Conservation (phyloP, 2,888 invertebrate genomes). For the Nomada fabriciana region DNA sequence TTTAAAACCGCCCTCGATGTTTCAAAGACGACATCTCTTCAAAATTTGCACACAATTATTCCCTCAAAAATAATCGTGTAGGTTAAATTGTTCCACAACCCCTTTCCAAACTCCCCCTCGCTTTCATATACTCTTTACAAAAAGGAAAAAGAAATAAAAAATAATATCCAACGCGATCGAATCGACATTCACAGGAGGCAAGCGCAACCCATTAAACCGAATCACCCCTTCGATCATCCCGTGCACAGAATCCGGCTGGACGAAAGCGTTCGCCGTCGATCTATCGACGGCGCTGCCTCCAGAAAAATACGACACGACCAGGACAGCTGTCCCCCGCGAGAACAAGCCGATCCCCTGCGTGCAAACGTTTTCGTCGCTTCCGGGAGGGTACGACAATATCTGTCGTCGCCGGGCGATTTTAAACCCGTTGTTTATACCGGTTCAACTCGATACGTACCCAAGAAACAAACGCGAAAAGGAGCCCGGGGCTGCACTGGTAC, state of each 20-base stretch:
- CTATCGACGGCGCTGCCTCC: not conserved
- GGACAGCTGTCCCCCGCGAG: slow-evolving; percentile 3
- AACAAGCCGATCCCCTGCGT: slow-evolving; percentile 13
- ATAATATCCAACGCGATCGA: not conserved
- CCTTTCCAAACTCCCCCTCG: not conserved
- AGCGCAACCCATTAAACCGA: slow-evolving; percentile 25
- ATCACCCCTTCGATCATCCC: slow-evolving; percentile 24
- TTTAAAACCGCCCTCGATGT: too few relatives aligned
- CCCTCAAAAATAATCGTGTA: too few relatives aligned
- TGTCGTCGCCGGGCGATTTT: slow-evolving; percentile 43
- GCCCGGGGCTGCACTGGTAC: slow-evolving; percentile 23
- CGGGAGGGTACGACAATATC: slow-evolving; percentile 30
- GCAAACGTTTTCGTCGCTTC: slow-evolving; percentile 29
- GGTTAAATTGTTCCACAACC: not conserved
- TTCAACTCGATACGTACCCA: slow-evolving; percentile 10
- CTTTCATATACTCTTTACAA: not conserved
- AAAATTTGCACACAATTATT: too few relatives aligned
- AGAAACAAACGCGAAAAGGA: slow-evolving; percentile 6
- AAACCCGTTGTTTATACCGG: slow-evolving; percentile 37
- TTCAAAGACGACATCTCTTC: too few relatives aligned
- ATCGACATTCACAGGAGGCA: not conserved
- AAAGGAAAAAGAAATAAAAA: not conserved
- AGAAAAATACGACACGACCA: slow-evolving; percentile 33
- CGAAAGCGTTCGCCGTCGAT: slow-evolving; percentile 6
- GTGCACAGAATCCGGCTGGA: not conserved